Evolutionary conservation across 2,113 vertebrate species (phyloP), one percentile per base, ranked within the genome.

Genomic region (Pelobates fuscus): DNA sequence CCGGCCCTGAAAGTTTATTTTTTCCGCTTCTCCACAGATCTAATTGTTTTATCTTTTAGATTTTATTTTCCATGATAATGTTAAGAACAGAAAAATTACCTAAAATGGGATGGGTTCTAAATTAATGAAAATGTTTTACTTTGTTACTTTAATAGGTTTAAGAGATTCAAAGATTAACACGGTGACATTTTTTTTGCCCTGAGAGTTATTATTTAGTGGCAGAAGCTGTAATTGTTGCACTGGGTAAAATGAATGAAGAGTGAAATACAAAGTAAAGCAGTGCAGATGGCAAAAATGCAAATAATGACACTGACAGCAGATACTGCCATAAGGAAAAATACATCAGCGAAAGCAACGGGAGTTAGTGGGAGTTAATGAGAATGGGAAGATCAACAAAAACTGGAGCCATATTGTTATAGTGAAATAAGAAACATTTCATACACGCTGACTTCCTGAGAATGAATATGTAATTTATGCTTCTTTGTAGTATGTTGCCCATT

Each of bases 241-340:
- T 43, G 20, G 23, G 23, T 17, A 58, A 25, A 44, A 43, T 65
- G 24, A 55, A 74, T 57, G 24, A 43, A 57, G 52, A 57, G 23
- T 20, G 49, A 15, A 24, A 27, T 29, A 17, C 61, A 74, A 66
- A 27, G 24, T 21, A 41, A 59, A 73, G 54, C 46, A n/a, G 70
- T 41, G 52, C 70, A 74, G 71, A 74, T 74, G 71, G 71, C 24
- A 74, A 37, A 52, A 27, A 59, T 57, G 71, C 32, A 74, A 74
- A 74, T 74, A 74, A 74, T 74, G 71, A 74, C 71, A 74, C 44
- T 58, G 62, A 66, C 62, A 74, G 66, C 71, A 66, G 71, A 58
- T 66, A 65, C 62, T 74, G 61, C 71, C 71, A 74, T 58, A 66
- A 57, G 71, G 49, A 74, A 65, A 73, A 52, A 74, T 41, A 58